Conservation (phyloP, 2,797 vertebrate genomes). For the Chromis chromis region DNA sequence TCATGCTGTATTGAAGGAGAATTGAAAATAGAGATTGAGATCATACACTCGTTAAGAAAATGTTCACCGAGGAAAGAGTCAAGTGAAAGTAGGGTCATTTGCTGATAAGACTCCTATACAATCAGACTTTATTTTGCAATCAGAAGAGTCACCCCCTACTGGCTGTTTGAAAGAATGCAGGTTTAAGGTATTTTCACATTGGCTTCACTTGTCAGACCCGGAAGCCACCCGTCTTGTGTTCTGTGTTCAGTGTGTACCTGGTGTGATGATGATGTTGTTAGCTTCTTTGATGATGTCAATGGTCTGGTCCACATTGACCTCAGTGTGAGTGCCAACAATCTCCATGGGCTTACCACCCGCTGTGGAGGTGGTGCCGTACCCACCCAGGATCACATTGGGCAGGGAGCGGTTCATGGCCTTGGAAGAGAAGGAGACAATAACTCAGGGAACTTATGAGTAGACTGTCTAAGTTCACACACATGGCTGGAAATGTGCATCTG, state of each 20-base stretch:
- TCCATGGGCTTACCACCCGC: constrained; percentile 85
- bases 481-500: constrained; percentile 8
- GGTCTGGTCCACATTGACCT: constrained; percentile 85
- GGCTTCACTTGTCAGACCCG: too few relatives aligned
- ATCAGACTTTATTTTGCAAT: too few relatives aligned
- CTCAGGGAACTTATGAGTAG: neutral
- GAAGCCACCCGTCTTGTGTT: neutral
- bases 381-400: constrained; percentile 85
- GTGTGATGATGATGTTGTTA: constrained; percentile 84
- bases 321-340: constrained; percentile 84
- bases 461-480: neutral
- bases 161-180: too few relatives aligned
- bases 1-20: too few relatives aligned
- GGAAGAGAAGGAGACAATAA: neutral
- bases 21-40: too few relatives aligned
- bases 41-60: too few relatives aligned
- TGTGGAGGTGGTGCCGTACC: constrained; percentile 83
- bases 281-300: constrained; percentile 86
- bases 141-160: too few relatives aligned
- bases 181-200: too few relatives aligned
- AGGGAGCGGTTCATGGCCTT: constrained; percentile 86
- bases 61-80: too few relatives aligned
- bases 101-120: too few relatives aligned
- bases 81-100: too few relatives aligned
- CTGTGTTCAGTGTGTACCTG: constrained; percentile 65